Evolutionary conservation across 2,797 vertebrate genomes (phyloP).

Genomic region (Gouania willdenowi): DNA sequence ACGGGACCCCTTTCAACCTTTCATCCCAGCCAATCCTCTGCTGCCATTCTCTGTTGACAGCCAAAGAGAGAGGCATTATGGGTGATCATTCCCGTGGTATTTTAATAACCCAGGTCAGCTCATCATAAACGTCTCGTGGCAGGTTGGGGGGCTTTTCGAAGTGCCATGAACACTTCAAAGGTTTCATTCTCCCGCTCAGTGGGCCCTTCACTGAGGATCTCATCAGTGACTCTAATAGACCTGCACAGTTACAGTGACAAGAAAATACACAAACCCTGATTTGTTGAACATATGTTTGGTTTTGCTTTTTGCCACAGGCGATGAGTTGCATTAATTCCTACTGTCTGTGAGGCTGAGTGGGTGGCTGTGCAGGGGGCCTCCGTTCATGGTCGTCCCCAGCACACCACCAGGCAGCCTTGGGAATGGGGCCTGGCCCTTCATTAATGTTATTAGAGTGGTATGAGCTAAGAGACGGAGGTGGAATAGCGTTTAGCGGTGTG

Average conservation of each 20-base stretch:
- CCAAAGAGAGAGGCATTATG: constrained; percentile 56
- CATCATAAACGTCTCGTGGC: constrained; percentile 51
- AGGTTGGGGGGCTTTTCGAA: constrained; percentile 41
- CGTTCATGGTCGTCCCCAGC: constrained; percentile 56
- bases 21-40: constrained; percentile 65
- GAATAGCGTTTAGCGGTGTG: constrained; percentile 70
- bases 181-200: constrained; percentile 37
- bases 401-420: constrained; percentile 37
- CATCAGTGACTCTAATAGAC: constrained; percentile 68
- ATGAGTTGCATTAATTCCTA: constrained; percentile 78
- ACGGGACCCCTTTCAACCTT: constrained; percentile 66
- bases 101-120: constrained; percentile 71
- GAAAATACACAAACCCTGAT: constrained; percentile 79
- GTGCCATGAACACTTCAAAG: constrained; percentile 70
- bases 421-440: constrained; percentile 65
- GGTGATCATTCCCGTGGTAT: constrained; percentile 61
- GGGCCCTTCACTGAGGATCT: constrained; percentile 63
- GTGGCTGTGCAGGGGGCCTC: constrained; percentile 54
- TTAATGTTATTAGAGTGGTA: constrained; percentile 77
- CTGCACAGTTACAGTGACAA: constrained; percentile 70
- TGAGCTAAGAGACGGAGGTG: constrained; percentile 78
- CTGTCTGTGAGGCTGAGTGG: constrained; percentile 69
- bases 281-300: constrained; percentile 83
- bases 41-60: constrained; percentile 66
- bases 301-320: constrained; percentile 76